Base-by-base conservation (phyloP, 92 coral and sea anemone genomes). In the Bergia sp. region DNA sequence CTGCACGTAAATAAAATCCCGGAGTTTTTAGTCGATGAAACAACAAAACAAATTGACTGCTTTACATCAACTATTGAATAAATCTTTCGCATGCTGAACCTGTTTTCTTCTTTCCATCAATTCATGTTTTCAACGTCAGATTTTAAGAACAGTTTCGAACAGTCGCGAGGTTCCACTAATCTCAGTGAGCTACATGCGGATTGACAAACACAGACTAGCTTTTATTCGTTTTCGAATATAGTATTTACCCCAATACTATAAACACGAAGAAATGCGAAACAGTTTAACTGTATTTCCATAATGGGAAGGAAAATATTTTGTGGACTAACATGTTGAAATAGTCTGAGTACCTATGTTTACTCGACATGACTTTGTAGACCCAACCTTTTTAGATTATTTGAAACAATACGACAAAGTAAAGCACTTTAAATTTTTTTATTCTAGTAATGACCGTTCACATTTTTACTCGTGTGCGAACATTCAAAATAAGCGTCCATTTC, bases 231-330 rank as follows among this genome's bases (percentile, higher is more conserved):
- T 78, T 81, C 90, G 72, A 80, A 66, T 77, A 92, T 89, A 86
- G 88, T 86, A 87, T 95, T 95, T 91, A 88, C 98, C 84, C 76
- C 94, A 77, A 78, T 72, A 91, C 90, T 89, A 90, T 86, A 93
- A 90, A 91, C 89, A 94, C 65, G 87, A 44, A 86, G 95, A 91
- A 92, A 92, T 80, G 82, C 82, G 93, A 93, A 90, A 75, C 94
- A 88, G 90, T 87, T 92, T 93, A 90, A 96, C 92, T 93, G 88
- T 76, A 89, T 93, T 89, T 93, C 95, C 89, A 88, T 88, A 91
- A 93, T 95, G 79, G 94, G 75, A 88, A 95, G 89, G 94, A 95
- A 95, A 93, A 93, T 91, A 95, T 92, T 91, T 92, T 93, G 92
- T 88, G 89, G 89, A 82, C 90, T 92, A 90, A 93, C 94, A 88